phyloP scores from a whole-genome alignment of 2,888 invertebrate species.

The Petrolisthes cinctipes region DNA sequence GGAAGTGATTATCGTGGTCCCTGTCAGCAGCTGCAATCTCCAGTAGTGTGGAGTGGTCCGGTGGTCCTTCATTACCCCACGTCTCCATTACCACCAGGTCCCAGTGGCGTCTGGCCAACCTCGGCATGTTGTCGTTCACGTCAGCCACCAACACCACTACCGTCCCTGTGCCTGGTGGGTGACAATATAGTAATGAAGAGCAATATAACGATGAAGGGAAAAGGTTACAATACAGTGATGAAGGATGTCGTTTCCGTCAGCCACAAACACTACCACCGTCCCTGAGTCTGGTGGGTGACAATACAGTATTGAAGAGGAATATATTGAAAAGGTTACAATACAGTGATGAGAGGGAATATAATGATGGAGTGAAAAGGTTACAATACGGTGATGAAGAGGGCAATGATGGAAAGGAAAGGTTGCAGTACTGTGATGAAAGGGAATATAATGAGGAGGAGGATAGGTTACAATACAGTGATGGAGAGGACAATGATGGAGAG shows the following conservation, averaged over 20 bases:
- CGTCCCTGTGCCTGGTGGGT: slow-evolving; percentile 12
- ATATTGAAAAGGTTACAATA: neutral
- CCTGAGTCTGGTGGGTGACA: neutral
- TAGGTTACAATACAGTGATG: neutral
- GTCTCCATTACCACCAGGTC: slow-evolving; percentile 15
- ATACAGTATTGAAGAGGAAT: no score
- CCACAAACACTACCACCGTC: neutral
- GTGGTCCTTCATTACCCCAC: neutral
- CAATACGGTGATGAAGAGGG: neutral
- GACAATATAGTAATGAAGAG: neutral
- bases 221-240: neutral
- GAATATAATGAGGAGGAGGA: neutral
- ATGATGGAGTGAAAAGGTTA: neutral
- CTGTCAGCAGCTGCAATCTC: slow-evolving; percentile 30
- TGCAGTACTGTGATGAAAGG: neutral
- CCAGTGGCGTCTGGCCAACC: slow-evolving; percentile 12
- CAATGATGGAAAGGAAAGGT: neutral
- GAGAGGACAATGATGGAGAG: neutral
- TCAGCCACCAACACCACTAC: slow-evolving; percentile 15
- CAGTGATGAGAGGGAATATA: neutral
- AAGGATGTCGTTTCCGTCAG: neutral
- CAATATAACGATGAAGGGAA: neutral
- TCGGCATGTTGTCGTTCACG: slow-evolving; percentile 26
- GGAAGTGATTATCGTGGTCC: slow-evolving; percentile 36
- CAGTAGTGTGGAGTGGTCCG: slow-evolving; percentile 18